phyloP scores from a whole-genome alignment of 1,140 invertebrate species.

The Druon quercuslanigerum region DNA sequence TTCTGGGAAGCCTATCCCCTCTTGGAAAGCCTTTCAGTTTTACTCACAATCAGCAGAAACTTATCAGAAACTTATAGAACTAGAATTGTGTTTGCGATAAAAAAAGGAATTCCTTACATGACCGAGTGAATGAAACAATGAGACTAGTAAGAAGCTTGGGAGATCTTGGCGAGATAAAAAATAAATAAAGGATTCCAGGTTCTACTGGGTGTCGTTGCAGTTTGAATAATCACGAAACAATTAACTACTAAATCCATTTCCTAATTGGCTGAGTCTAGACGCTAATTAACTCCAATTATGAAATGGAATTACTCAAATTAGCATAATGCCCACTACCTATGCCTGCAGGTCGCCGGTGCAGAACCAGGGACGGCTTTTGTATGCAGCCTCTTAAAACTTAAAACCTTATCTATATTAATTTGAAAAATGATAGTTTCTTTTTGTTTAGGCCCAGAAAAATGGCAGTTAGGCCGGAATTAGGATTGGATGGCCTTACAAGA shows the following conservation, averaged over 20 bases:
- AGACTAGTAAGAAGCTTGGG: constrained; percentile 50
- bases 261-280: constrained; percentile 56
- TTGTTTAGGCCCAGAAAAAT: too few species aligned
- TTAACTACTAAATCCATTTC: constrained; percentile 53
- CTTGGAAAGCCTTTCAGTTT: too few species aligned
- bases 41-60: too few species aligned
- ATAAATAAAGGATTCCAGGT: constrained; percentile 21
- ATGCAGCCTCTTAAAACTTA: not conserved
- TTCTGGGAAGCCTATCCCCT: too few species aligned
- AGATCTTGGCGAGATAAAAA: not conserved
- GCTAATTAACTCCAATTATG: constrained; percentile 54
- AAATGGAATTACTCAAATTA: constrained; percentile 18
- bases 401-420: not conserved
- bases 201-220: constrained; percentile 17
- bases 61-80: too few species aligned
- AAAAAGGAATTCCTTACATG: constrained; percentile 19
- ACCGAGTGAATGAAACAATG: not conserved
- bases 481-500: too few species aligned
- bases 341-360: not conserved
- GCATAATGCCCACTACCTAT: not conserved
- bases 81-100: not conserved
- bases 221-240: constrained; percentile 34
- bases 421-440: too few species aligned
- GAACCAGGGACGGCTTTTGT: not conserved
- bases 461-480: too few species aligned